Percentiles rank a stretch among this genome's conserved stretches.
Evolutionary conservation across 2,888 invertebrate species (phyloP).

Genomic region (Bugulina stolonifera): DNA sequence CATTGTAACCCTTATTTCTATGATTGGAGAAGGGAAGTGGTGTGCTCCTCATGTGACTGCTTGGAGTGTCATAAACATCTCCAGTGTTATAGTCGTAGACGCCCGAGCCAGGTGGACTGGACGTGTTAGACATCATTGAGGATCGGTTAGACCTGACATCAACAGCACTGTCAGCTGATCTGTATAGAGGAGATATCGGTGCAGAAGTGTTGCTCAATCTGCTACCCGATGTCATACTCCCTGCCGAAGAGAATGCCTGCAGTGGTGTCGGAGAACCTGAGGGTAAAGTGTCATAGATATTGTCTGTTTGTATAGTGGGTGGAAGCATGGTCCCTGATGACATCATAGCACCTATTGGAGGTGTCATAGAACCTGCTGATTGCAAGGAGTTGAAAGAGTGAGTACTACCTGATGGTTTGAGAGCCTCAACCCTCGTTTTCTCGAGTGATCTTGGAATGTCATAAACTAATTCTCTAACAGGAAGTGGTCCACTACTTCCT

Average conservation of each 20-base stretch:
- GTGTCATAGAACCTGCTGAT: not conserved
- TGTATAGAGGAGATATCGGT: conserved; percentile 32
- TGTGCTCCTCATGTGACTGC: not conserved
- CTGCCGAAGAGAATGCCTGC: not conserved
- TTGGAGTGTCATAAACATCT: conserved; percentile 15
- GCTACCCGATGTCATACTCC: not conserved
- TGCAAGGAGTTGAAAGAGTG: not conserved
- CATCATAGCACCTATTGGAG: conserved; percentile 29
- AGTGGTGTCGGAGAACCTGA: not conserved
- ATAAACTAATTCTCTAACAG: conserved; percentile 4
- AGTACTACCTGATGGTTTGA: not conserved
- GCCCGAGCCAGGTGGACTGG: conserved; percentile 15
- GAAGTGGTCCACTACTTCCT: not conserved
- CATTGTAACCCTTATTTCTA: not conserved
- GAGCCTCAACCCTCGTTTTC: not conserved
- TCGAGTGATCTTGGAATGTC: conserved; percentile 24
- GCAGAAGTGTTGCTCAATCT: not conserved
- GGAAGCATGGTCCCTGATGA: conserved; percentile 26
- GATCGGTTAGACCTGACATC: conserved; percentile 14
- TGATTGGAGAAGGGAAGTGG: not conserved
- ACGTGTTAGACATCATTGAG: conserved; percentile 14
- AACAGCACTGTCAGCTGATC: conserved; percentile 27
- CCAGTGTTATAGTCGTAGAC: not conserved
- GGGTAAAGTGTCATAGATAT: conserved; percentile 28
- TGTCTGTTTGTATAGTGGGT: not conserved